Percentiles rank a stretch among this genome's conserved stretches.
phyloP scores from a whole-genome alignment of 1,140 invertebrate genomes.

The Glossosoma conforme region DNA sequence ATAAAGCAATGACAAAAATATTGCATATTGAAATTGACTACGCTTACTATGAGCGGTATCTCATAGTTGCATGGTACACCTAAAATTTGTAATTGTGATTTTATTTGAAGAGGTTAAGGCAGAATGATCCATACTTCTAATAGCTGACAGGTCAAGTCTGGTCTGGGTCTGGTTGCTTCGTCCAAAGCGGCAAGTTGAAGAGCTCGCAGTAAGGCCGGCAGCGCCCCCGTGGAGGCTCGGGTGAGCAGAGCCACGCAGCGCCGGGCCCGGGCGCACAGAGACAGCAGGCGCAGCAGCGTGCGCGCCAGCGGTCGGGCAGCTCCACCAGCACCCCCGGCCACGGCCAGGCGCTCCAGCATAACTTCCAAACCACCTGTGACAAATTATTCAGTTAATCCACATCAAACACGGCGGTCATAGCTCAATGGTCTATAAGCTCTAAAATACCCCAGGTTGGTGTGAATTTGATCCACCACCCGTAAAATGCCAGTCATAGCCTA shows the following conservation, averaged over 20 bases:
- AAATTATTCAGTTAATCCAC: constrained; percentile 52
- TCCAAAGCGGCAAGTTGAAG: constrained; percentile 44
- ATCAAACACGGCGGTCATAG: constrained; percentile 49
- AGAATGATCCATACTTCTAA: too few relatives aligned
- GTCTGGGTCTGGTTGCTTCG: constrained; percentile 40
- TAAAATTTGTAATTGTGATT: too few relatives aligned
- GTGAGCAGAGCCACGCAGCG: constrained; percentile 47
- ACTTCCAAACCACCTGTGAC: constrained; percentile 84
- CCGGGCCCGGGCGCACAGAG: constrained; percentile 45
- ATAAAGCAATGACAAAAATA: too few relatives aligned
- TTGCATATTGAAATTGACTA: too few relatives aligned
- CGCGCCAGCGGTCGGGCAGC: constrained; percentile 42
- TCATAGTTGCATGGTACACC: too few relatives aligned
- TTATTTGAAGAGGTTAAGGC: too few relatives aligned
- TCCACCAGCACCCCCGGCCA: constrained; percentile 45
- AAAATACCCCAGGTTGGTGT: too few relatives aligned
- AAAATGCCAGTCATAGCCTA: too few relatives aligned
- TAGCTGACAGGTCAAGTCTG: constrained; percentile 43
- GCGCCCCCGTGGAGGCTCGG: constrained; percentile 40
- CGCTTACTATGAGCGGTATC: too few relatives aligned
- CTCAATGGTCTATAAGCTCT: too few relatives aligned
- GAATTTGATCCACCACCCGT: too few relatives aligned
- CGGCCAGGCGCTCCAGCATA: constrained; percentile 66
- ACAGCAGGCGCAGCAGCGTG: constrained; percentile 43
- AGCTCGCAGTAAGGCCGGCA: constrained; percentile 47